Evolutionary conservation across 2,888 invertebrate species (phyloP), one percentile per base, ranked within the genome.

Genomic region (Chloroclysta siterata): DNA sequence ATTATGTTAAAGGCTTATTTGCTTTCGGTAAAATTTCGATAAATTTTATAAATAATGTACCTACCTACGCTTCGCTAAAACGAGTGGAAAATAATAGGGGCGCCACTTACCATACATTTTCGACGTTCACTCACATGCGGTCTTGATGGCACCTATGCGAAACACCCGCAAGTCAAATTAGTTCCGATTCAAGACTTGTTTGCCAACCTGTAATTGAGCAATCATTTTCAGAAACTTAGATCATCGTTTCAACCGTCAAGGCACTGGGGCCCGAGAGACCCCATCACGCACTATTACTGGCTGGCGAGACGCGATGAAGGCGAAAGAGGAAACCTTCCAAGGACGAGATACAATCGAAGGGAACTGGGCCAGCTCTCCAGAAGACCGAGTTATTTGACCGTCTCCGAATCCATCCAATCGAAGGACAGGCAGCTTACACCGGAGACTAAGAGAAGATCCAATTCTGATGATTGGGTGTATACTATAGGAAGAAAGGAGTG

Each of bases 241-340:
- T 82, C 88, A 29, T 87, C 92, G 11, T 90, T 92, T 71, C 78
- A 74, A 61, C 88, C 92, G 4, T 87, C 91, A 0, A 79, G 90
- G 1, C 89, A 90, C 62, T 93, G 92, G 92, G 92, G 92, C 1
- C 92, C 92, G 0, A 78, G 89, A 39, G 91, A 92, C 68, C 91
- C 91, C 6, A 88, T 93, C 66, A 84, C 87, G 0, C 90, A 90
- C 65, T 89, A 91, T 75, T 88, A 90, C 73, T 92, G 92, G 92
- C 67, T 88, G 62, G 81, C 87, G 8, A 77, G 86, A 2, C 80
- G 90, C 0, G 87, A 88, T 29, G 84, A 85, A 56, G 53, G 71
- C 4, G 78, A 77, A 0, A 70, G 78, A 1, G 79, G 74, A 0
- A 72, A 76, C 55, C 47, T 71, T 0, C 54, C 63, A 0, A 69